Percentiles rank a stretch among this genome's conserved stretches.
Conservation (phyloP, 2,113 vertebrate species). For the Halichoerus grypus region DNA sequence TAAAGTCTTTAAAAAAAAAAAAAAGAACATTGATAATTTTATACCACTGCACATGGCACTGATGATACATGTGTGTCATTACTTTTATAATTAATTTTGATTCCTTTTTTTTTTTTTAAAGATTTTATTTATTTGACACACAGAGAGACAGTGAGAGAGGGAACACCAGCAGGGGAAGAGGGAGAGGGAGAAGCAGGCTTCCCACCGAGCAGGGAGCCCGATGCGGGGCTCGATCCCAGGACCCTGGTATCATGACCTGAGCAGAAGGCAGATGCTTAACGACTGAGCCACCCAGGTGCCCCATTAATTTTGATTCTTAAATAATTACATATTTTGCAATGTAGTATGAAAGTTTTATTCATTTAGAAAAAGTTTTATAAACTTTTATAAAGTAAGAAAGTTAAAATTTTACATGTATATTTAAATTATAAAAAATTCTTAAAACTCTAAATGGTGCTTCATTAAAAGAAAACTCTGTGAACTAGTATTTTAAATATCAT, state of each 20-base stretch:
- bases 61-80: background rate
- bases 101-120: too few relatives aligned
- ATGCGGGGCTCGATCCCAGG: too few relatives aligned
- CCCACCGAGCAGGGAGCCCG: too few relatives aligned
- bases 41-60: background rate
- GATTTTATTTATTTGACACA: too few relatives aligned
- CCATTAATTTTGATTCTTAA: background rate
- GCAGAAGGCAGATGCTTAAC: too few relatives aligned
- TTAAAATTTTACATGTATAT: background rate
- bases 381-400: background rate
- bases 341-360: background rate
- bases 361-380: background rate
- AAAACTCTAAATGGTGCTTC: background rate
- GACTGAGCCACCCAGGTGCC: too few relatives aligned
- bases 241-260: too few relatives aligned
- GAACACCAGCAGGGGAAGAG: too few relatives aligned
- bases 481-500: background rate
- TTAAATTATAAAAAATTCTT: constrained; percentile 10
- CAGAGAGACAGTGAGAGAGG: too few relatives aligned
- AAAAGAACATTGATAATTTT: background rate
- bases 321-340: background rate
- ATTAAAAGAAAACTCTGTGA: background rate
- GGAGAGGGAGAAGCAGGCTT: too few relatives aligned
- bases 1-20: too few relatives aligned
- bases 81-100: background rate